Evolutionary conservation across 2,113 vertebrate genomes (phyloP), one percentile per base, ranked within the genome.

Genomic region (Miniopterus natalensis): DNA sequence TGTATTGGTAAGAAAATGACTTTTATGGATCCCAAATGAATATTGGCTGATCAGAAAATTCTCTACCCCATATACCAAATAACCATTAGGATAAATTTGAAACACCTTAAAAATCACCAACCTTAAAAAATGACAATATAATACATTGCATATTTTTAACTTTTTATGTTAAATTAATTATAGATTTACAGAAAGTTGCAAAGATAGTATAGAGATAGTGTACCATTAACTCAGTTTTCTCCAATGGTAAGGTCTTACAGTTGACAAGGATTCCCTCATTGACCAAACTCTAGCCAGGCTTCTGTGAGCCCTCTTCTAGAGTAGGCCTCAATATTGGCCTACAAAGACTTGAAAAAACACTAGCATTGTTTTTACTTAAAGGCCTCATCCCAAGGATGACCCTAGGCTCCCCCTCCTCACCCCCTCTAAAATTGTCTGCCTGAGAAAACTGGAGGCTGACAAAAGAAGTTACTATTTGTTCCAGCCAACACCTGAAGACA

Each of bases 121-220:
- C 11, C 23, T 71, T 73, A 79, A 79, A 65, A 36, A 65, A 53
- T 79, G 17, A 80, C 45, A 51, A 61, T 63, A 63, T 55, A 86
- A 65, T 6, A 74, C 2, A 36, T 10, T 45, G 21, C 21, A 71
- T 29, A 63, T 55, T 53, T 71, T 63, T 70, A 84, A 42, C 9
- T 78, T 86, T 29, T 91, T n/a, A 83, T 40, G 53, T 88, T 55
- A 21, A 81, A 83, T 57, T 45, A 88, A 53, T 53, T 84, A 36
- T 51, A 78, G 71, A 53, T 42, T 61, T 36, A 73, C 17, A 80
- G 17, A 13, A 77, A 89, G 68, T 84, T 59, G 51, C 53, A 77
- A 75, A 59, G 12, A 68, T 25, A 57, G 23, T 51, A 49, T 63
- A 77, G 17, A 84, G 25, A 77, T 21, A 15, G 29, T 63, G 17